These are phyloP conservation scores for Canis aureus DNA, from an alignment of 2,113 vertebrate species.

Conservation along the genomic window DNA sequence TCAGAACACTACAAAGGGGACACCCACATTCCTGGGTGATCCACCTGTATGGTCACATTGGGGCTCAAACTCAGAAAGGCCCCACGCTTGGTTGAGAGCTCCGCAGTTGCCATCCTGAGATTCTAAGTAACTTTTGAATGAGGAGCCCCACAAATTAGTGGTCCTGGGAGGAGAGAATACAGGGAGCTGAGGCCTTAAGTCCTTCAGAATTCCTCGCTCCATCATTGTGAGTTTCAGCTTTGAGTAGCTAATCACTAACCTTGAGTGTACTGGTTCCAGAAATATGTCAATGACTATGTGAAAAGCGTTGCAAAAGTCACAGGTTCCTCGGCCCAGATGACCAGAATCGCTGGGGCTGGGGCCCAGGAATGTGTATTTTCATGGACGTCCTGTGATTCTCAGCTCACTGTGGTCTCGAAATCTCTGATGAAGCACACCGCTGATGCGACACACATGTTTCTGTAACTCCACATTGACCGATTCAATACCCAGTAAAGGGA, in stretches of 20 bases:
- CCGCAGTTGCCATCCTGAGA: not conserved
- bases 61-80: not conserved
- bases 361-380: conserved; percentile 3
- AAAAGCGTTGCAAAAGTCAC: not conserved
- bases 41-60: rapidly evolving
- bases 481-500: not conserved
- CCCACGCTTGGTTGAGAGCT: rapidly evolving
- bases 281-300: not conserved
- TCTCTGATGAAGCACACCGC: not conserved
- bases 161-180: not conserved
- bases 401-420: not conserved
- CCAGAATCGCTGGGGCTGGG: not conserved
- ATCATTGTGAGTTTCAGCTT: not conserved
- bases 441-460: not conserved
- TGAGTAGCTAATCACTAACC: not conserved
- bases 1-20: not conserved
- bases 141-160: not conserved
- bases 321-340: not conserved
- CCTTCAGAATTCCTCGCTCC: not conserved
- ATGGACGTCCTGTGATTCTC: not conserved
- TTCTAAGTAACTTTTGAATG: not conserved
- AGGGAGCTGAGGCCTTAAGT: not conserved
- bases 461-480: not conserved
- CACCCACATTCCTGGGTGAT: not conserved
- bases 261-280: not conserved